A percentile compares a stretch with the other conserved stretches of the same genome.
Evolutionary conservation across 2,797 vertebrate genomes (phyloP).

Genomic region (Arctocebus calabarensis): DNA sequence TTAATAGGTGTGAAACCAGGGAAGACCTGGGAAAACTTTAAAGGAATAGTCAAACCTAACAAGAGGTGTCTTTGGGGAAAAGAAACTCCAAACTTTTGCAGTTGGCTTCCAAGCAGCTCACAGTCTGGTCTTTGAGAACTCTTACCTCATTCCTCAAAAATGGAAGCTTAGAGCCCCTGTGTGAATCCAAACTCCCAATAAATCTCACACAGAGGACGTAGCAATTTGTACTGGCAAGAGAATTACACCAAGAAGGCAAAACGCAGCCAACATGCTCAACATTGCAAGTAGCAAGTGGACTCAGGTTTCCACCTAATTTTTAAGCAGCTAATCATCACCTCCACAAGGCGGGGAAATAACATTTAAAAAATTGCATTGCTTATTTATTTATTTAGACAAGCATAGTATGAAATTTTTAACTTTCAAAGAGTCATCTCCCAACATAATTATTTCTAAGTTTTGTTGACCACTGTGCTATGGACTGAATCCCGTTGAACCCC

Average conservation of each 20-base stretch:
- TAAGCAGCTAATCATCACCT: neutral
- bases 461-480: neutral
- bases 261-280: neutral
- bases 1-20: neutral
- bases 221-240: neutral
- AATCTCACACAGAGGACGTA: neutral
- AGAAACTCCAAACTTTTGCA: neutral
- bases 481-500: neutral
- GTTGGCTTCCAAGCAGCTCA: neutral
- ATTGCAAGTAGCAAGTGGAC: neutral
- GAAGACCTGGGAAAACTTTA: neutral
- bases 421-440: neutral
- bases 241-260: neutral
- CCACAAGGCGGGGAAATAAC: neutral
- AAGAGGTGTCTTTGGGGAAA: neutral
- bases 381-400: neutral
- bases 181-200: neutral
- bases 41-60: constrained; percentile 13
- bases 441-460: neutral
- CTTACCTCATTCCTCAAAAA: constrained; percentile 28
- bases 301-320: neutral
- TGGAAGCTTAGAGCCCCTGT: neutral
- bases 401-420: neutral
- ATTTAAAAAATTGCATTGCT: neutral
- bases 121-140: neutral